phyloP scores from a whole-genome alignment of 2,888 invertebrate genomes.

The Phyllotreta cruciferae region DNA sequence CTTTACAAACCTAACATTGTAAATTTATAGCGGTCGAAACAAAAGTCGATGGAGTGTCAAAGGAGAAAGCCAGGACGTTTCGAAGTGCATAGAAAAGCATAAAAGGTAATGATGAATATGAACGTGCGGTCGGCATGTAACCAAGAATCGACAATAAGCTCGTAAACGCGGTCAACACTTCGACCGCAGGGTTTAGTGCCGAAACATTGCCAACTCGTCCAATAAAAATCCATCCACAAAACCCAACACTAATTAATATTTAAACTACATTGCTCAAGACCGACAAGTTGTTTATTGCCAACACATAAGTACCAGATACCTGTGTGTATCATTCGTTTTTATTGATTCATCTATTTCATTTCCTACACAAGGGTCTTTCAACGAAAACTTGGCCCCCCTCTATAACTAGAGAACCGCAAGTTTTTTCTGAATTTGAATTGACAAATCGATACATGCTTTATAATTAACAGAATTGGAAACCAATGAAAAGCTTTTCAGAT shows the following conservation, averaged over 20 bases:
- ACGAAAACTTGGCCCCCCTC: too few relatives aligned
- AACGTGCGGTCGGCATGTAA: constrained; percentile 33
- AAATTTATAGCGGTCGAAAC: constrained; percentile 19
- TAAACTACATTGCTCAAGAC: constrained; percentile 34
- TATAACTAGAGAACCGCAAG: too few relatives aligned
- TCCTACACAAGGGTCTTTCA: too few relatives aligned
- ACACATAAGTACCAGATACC: too few relatives aligned
- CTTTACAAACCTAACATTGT: constrained; percentile 12
- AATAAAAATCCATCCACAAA: constrained; percentile 47
- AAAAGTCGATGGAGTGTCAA: constrained; percentile 19
- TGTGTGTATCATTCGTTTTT: background rate
- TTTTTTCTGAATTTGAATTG: too few relatives aligned
- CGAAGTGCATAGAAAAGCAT: constrained; percentile 29
- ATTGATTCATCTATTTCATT: too few relatives aligned
- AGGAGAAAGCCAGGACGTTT: constrained; percentile 24
- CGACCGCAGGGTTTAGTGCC: constrained; percentile 45
- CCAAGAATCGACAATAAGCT: constrained; percentile 36
- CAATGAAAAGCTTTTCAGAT: too few relatives aligned
- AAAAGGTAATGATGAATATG: constrained; percentile 29
- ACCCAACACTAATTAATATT: constrained; percentile 48
- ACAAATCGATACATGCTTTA: too few relatives aligned
- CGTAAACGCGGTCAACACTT: constrained; percentile 33
- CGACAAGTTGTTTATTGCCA: constrained; percentile 23
- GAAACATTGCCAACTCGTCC: constrained; percentile 39
- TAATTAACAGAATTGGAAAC: too few relatives aligned